These are phyloP conservation scores for Pavo muticus DNA, from an alignment of 2,113 vertebrate genomes.

Conservation along the genomic window DNA sequence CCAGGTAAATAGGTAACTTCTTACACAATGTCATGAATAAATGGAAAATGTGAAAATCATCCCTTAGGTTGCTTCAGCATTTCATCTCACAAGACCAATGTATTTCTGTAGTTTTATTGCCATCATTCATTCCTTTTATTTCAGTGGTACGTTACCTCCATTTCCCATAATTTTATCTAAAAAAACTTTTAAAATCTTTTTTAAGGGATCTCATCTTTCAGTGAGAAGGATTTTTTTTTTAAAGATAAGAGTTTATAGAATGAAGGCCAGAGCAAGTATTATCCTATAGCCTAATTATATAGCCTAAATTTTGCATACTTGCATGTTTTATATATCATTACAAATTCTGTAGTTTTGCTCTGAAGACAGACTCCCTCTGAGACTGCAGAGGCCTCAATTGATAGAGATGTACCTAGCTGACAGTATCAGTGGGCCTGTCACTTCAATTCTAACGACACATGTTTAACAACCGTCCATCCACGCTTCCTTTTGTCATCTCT, in stretches of 20 bases:
- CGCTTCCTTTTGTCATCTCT: background rate
- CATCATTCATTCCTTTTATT: background rate
- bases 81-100: background rate
- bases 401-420: fast-evolving
- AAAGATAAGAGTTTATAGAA: background rate
- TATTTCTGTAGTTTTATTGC: background rate
- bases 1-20: background rate
- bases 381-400: background rate
- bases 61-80: background rate
- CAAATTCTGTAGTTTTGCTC: background rate
- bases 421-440: fast-evolving
- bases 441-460: background rate
- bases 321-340: background rate
- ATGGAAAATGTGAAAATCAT: background rate
- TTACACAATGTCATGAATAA: background rate
- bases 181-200: background rate
- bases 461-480: background rate
- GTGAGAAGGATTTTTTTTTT: background rate
- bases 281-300: background rate
- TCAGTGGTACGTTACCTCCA: background rate
- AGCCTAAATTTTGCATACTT: background rate
- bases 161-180: background rate
- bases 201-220: background rate
- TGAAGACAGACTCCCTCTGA: background rate
- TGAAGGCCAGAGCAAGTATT: background rate